phyloP scores from a whole-genome alignment of 2,888 invertebrate species.

The Lordiphosa fenestrarum region DNA sequence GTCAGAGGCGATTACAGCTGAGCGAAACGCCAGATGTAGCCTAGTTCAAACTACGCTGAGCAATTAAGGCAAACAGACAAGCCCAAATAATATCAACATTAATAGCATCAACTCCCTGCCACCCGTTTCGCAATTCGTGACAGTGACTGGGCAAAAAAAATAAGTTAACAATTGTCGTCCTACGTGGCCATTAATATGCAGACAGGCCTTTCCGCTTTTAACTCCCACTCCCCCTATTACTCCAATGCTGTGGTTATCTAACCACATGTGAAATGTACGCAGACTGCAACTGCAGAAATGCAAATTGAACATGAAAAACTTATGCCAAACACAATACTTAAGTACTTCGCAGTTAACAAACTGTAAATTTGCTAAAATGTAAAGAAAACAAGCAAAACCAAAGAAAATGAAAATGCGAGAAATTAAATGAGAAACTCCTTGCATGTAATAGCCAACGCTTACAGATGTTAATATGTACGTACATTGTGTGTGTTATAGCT shows the following conservation, averaged over 20 bases:
- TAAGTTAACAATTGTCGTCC: slow-evolving; percentile 32
- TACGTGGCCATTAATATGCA: slow-evolving; percentile 34
- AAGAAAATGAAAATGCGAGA: slow-evolving; percentile 35
- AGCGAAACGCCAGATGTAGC: slow-evolving; percentile 13
- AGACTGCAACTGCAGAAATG: slow-evolving; percentile 36
- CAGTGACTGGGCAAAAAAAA: slow-evolving; percentile 6
- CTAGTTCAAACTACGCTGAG: slow-evolving; percentile 19
- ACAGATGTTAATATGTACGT: slow-evolving; percentile 6
- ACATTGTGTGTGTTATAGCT: neutral
- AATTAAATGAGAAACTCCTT: slow-evolving; percentile 26
- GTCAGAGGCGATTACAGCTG: slow-evolving; percentile 38
- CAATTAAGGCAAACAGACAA: slow-evolving; percentile 34
- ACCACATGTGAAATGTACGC: slow-evolving; percentile 60
- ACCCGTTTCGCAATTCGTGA: slow-evolving; percentile 36
- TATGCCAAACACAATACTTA: slow-evolving; percentile 49
- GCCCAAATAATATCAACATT: slow-evolving; percentile 20
- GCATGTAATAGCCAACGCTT: slow-evolving; percentile 45
- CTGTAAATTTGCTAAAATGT: slow-evolving; percentile 62
- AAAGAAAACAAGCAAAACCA: slow-evolving; percentile 36
- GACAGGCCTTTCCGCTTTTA: slow-evolving; percentile 11
- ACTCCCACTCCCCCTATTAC: slow-evolving; percentile 12
- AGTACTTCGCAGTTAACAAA: slow-evolving; percentile 56
- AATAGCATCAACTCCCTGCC: slow-evolving; percentile 17
- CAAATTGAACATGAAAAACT: slow-evolving; percentile 50
- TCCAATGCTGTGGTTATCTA: slow-evolving; percentile 50